Evolutionary conservation across 2,888 invertebrate genomes (phyloP).

Genomic region (Orgyia antiqua): DNA sequence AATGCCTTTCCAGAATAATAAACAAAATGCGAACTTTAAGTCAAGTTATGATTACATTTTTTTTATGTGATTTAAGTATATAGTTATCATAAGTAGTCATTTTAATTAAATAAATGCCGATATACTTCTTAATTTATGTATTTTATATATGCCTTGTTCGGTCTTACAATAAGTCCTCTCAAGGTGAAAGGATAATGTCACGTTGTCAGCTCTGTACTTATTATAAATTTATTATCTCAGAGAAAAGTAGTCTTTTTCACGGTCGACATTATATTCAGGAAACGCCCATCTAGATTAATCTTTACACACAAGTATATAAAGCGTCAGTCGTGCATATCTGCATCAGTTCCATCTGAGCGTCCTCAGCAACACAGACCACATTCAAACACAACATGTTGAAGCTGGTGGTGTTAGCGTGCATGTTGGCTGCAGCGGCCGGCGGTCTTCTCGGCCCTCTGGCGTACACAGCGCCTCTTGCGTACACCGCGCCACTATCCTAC

Average conservation of each 20-base stretch:
- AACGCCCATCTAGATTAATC: slow-evolving; percentile 32
- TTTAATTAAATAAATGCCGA: too few relatives aligned
- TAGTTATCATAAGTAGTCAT: too few relatives aligned
- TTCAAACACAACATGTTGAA: slow-evolving; percentile 58
- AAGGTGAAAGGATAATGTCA: too few relatives aligned
- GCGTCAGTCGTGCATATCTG: slow-evolving; percentile 23
- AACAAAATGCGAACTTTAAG: too few relatives aligned
- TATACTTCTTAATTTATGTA: too few relatives aligned
- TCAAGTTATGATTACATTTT: too few relatives aligned
- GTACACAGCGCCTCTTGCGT: slow-evolving; percentile 18
- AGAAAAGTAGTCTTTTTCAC: slow-evolving; percentile 54
- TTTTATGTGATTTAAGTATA: too few relatives aligned
- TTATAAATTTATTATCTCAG: slow-evolving; percentile 27
- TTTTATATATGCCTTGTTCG: too few relatives aligned
- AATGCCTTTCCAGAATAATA: too few relatives aligned
- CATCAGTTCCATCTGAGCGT: slow-evolving; percentile 51
- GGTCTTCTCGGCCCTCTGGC: slow-evolving; percentile 22
- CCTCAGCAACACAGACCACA: slow-evolving; percentile 65
- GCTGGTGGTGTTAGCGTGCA: slow-evolving; percentile 80
- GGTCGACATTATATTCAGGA: slow-evolving; percentile 51
- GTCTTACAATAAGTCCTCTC: too few relatives aligned
- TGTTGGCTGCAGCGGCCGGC: slow-evolving; percentile 77
- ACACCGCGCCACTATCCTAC: slow-evolving; percentile 21
- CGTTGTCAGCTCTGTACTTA: too few relatives aligned
- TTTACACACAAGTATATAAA: slow-evolving; percentile 48